These are phyloP conservation scores for Panagrolaimus sp. DNA, from an alignment of 1,140 invertebrate species.

Conservation along the genomic window DNA sequence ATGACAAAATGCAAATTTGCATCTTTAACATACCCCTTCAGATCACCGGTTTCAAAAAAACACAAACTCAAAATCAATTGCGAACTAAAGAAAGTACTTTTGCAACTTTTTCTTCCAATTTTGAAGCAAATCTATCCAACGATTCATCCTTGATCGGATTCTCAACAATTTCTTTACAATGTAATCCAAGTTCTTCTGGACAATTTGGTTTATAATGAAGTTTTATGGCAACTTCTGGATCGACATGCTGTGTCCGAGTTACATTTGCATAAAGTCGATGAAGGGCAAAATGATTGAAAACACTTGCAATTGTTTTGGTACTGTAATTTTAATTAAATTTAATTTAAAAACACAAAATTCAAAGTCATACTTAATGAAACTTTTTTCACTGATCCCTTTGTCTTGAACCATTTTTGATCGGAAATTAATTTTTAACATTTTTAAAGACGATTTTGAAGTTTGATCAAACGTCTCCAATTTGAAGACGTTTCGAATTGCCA, in stretches of 20 bases:
- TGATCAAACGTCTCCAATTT: constrained; percentile 29
- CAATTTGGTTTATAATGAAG: constrained; percentile 89
- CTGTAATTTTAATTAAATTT: constrained; percentile 33
- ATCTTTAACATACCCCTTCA: too few relatives aligned
- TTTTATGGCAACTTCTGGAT: constrained; percentile 76
- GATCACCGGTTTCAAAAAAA: too few relatives aligned
- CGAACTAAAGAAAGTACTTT: not conserved
- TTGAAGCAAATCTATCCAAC: constrained; percentile 33
- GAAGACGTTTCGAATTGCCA: constrained; percentile 46
- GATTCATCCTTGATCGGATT: constrained; percentile 33
- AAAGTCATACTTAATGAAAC: constrained; percentile 65
- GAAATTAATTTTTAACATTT: constrained; percentile 12
- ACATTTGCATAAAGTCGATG: constrained; percentile 65
- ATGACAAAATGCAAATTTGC: too few relatives aligned
- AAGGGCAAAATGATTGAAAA: constrained; percentile 87
- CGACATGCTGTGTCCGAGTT: constrained; percentile 64
- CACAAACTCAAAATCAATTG: too few relatives aligned
- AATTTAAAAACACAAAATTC: not conserved
- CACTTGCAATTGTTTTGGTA: constrained; percentile 79
- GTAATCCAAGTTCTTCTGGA: constrained; percentile 62
- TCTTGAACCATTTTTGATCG: constrained; percentile 64
- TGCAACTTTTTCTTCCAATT: constrained; percentile 31
- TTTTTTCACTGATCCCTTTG: constrained; percentile 69
- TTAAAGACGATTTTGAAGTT: not conserved
- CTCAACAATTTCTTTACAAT: constrained; percentile 32